These are phyloP conservation scores for Gallinago stenura DNA, from an alignment of 2,797 vertebrate genomes.

Conservation along the genomic window DNA sequence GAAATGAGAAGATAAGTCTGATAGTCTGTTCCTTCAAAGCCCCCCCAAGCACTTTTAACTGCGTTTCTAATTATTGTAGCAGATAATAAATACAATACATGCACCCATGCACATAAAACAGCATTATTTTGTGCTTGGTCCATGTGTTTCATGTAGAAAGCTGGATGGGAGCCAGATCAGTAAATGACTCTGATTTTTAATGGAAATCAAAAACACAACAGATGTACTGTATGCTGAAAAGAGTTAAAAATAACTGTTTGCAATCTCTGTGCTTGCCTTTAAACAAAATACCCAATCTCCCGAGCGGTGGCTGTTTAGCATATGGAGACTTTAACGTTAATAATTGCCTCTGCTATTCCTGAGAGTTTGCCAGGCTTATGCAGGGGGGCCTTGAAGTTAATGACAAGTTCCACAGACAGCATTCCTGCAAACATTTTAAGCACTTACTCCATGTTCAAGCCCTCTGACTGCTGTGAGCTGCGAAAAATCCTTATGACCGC, in stretches of 20 bases:
- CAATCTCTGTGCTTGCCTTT: constrained; percentile 33
- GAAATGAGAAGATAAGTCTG: not conserved
- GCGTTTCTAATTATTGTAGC: not conserved
- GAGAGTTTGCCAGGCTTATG: constrained; percentile 1
- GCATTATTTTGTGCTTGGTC: constrained; percentile 37
- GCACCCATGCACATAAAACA: constrained; percentile 24
- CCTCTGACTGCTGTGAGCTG: not conserved
- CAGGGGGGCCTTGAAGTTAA: constrained; percentile 3
- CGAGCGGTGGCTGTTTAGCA: constrained; percentile 21
- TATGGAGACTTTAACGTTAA: constrained; percentile 17
- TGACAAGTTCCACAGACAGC: not conserved
- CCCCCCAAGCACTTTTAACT: not conserved
- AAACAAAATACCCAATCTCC: not conserved
- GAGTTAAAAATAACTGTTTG: constrained; percentile 71
- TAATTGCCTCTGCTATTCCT: not conserved
- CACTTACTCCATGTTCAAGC: not conserved
- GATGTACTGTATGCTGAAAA: constrained; percentile 64
- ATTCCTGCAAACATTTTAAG: not conserved
- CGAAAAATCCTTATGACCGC: not conserved
- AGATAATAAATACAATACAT: constrained; percentile 35
- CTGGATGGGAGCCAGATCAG: constrained; percentile 64
- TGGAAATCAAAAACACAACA: constrained; percentile 63
- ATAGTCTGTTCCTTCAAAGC: not conserved
- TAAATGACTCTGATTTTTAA: constrained; percentile 66
- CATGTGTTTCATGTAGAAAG: constrained; percentile 55